Evolutionary conservation across 2,888 invertebrate species (phyloP).

Genomic region (Eudasyphora cyanicolor): DNA sequence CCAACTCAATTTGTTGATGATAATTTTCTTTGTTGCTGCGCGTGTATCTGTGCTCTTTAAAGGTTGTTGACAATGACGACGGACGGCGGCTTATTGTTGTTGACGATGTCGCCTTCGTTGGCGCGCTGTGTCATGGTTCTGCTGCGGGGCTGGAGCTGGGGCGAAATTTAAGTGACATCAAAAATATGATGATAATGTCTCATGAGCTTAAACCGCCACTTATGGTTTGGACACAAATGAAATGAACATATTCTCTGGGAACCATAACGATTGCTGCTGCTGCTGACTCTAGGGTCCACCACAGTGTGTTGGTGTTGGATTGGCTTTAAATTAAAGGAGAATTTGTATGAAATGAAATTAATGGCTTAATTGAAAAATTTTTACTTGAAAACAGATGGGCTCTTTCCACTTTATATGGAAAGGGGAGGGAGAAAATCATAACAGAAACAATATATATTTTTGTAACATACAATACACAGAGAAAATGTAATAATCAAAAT

Average conservation of each 20-base stretch:
- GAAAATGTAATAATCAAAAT: background rate
- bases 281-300: background rate
- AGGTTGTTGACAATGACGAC: constrained; percentile 34
- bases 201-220: constrained; percentile 42
- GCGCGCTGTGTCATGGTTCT: background rate
- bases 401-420: background rate
- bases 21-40: constrained; percentile 11
- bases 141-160: background rate
- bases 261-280: constrained; percentile 26
- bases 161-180: constrained; percentile 14
- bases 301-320: constrained; percentile 38
- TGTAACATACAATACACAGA: background rate
- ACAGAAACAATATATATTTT: too few relatives aligned
- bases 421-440: background rate
- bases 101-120: constrained; percentile 16
- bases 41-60: constrained; percentile 17
- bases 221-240: constrained; percentile 26
- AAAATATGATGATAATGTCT: constrained; percentile 49
- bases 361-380: constrained; percentile 80
- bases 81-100: constrained; percentile 12
- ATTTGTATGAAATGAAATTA: constrained; percentile 75
- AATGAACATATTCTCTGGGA: constrained; percentile 16
- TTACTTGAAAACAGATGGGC: constrained; percentile 64
- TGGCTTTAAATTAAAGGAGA: constrained; percentile 55
- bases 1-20: constrained; percentile 28